Percentiles rank a stretch among this genome's conserved stretches.
phyloP scores from a whole-genome alignment of 2,888 invertebrate genomes.

The Ormyrus rosae region DNA sequence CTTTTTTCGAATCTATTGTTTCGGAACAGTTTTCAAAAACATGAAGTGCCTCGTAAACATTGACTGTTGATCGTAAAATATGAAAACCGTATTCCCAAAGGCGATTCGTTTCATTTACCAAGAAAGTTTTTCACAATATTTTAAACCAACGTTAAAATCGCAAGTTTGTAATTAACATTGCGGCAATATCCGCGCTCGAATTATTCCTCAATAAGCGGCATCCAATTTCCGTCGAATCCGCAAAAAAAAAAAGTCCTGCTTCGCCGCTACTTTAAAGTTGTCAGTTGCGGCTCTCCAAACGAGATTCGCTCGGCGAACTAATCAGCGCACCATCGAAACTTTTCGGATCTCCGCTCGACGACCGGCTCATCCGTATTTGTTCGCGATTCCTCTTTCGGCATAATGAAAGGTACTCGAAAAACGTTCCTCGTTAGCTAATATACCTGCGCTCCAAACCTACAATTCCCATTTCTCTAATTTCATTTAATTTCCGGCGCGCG shows the following conservation, averaged over 20 bases:
- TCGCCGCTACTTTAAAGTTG: constrained; percentile 9
- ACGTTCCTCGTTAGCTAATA: not conserved
- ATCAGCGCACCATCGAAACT: constrained; percentile 14
- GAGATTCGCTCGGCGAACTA: constrained; percentile 21
- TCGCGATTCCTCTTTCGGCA: not conserved
- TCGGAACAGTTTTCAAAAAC: too few relatives aligned
- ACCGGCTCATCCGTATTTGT: not conserved
- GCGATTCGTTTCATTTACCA: too few relatives aligned
- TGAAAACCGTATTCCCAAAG: too few relatives aligned
- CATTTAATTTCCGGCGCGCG: constrained; percentile 1
- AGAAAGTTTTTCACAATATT: too few relatives aligned
- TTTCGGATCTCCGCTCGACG: constrained; percentile 20
- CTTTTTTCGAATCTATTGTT: too few relatives aligned
- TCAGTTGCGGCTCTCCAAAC: constrained; percentile 11
- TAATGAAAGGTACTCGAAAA: too few relatives aligned
- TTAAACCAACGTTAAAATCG: too few relatives aligned
- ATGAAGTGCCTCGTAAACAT: too few relatives aligned
- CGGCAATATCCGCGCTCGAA: not conserved
- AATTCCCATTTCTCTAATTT: not conserved
- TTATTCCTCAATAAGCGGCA: not conserved
- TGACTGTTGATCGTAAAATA: too few relatives aligned
- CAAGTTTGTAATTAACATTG: too few relatives aligned
- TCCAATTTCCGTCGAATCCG: constrained; percentile 1
- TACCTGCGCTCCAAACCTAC: not conserved
- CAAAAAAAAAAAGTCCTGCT: not conserved